Conservation (phyloP, 2,797 vertebrate genomes). For the Vultur gryphus region DNA sequence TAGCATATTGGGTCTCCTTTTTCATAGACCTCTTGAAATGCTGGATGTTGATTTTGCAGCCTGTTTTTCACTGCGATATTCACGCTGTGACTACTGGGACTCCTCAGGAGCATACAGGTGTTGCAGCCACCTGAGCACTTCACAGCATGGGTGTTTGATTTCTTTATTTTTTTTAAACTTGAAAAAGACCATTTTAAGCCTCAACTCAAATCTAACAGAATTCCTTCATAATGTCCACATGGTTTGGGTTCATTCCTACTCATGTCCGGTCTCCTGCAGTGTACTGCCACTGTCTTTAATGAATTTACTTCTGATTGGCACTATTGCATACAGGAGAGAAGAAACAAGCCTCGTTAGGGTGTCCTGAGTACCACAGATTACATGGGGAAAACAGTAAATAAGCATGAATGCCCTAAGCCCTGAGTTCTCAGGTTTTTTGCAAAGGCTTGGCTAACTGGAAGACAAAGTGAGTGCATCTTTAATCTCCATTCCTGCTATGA, state of each 20-base stretch:
- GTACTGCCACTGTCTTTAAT: background rate
- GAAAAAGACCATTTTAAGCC: background rate
- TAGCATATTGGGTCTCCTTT: background rate
- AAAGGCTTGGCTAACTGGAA: too few relatives aligned
- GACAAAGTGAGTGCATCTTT: background rate
- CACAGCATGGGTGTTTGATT: background rate
- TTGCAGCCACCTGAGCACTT: background rate
- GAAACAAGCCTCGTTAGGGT: background rate
- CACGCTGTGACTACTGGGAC: background rate
- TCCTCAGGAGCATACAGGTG: background rate
- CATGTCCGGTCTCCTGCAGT: background rate
- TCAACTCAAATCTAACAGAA: background rate
- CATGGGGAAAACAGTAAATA: background rate
- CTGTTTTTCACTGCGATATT: background rate
- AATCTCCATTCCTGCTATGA: background rate
- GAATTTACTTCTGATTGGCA: background rate
- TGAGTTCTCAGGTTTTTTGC: background rate
- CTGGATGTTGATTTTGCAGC: background rate
- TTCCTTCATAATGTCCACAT: background rate
- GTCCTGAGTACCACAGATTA: background rate
- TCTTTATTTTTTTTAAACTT: background rate
- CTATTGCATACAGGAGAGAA: background rate
- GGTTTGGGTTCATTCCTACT: background rate
- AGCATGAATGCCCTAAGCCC: background rate
- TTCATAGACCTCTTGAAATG: background rate